A percentile compares a stretch with the other conserved stretches of the same genome.
phyloP scores from a whole-genome alignment of 2,888 invertebrate species.

The Sisyra nigra region DNA sequence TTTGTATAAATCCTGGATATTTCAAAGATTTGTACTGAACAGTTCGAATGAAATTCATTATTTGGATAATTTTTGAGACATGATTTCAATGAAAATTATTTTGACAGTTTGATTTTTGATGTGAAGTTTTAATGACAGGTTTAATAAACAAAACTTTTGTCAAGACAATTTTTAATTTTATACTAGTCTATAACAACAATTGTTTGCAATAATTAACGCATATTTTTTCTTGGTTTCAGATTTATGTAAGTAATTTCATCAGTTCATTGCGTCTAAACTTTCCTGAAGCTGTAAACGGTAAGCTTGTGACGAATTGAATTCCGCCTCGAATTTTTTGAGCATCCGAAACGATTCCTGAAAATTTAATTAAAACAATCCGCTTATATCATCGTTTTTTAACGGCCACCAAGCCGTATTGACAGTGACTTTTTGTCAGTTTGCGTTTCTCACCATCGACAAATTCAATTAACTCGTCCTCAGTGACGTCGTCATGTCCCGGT shows the following conservation, averaged over 20 bases:
- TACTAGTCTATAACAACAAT: no score
- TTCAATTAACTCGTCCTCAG: background rate
- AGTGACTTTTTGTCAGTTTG: background rate
- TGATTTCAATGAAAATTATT: no score
- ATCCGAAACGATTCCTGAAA: background rate
- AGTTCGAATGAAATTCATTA: no score
- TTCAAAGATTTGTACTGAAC: no score
- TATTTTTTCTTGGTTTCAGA: background rate
- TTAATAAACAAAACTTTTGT: no score
- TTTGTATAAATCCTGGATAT: no score
- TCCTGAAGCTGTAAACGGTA: background rate
- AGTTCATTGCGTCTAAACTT: background rate
- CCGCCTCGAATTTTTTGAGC: slow-evolving; percentile 3
- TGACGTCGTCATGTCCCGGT: background rate
- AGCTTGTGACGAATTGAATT: background rate
- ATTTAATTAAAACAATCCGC: background rate
- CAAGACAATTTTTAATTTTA: no score
- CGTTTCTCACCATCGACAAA: slow-evolving; percentile 1
- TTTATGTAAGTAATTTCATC: background rate
- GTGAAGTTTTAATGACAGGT: no score
- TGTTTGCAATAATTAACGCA: no score
- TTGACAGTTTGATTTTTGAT: no score
- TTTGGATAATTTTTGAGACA: no score
- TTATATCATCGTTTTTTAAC: background rate
- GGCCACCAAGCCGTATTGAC: background rate